Percentiles rank a stretch among this genome's conserved stretches.
These are phyloP conservation scores for Atherix ibis DNA, from an alignment of 2,888 invertebrate genomes.

Conservation along the genomic window DNA sequence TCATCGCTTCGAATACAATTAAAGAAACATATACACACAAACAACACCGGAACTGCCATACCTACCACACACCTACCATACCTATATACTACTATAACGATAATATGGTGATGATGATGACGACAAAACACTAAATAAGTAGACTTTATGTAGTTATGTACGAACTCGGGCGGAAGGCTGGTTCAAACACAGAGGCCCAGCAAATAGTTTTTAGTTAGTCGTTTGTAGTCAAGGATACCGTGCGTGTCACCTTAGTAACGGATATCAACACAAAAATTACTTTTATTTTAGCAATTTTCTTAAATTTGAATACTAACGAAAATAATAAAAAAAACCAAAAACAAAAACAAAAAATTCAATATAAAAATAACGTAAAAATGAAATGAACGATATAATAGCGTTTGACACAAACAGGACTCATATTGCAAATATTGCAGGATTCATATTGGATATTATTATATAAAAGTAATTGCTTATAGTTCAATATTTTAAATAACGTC, in stretches of 20 bases:
- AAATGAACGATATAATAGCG: too few species aligned
- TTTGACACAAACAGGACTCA: too few species aligned
- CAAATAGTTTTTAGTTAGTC: slow-evolving; percentile 34
- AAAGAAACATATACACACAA: too few species aligned
- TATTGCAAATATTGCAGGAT: too few species aligned
- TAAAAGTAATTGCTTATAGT: too few species aligned
- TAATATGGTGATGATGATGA: slow-evolving; percentile 3
- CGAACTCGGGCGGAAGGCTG: slow-evolving; percentile 3
- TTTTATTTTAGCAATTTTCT: slow-evolving; percentile 7
- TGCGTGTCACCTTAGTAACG: slow-evolving; percentile 18
- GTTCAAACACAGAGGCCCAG: slow-evolving; percentile 10
- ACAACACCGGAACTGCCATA: background rate
- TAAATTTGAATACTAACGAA: slow-evolving; percentile 6
- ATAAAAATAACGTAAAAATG: too few species aligned
- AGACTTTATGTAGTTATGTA: too few species aligned
- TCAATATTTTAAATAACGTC: too few species aligned
- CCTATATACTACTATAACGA: background rate
- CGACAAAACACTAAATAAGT: slow-evolving; percentile 6
- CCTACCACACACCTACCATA: background rate
- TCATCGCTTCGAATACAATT: too few species aligned
- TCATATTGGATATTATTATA: too few species aligned
- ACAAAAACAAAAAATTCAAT: too few species aligned
- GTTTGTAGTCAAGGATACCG: slow-evolving; percentile 33
- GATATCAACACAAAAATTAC: slow-evolving; percentile 10
- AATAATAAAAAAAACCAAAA: slow-evolving; percentile 3